These are phyloP conservation scores for Phyllotreta striolata DNA, from an alignment of 2,888 invertebrate species.

Conservation along the genomic window DNA sequence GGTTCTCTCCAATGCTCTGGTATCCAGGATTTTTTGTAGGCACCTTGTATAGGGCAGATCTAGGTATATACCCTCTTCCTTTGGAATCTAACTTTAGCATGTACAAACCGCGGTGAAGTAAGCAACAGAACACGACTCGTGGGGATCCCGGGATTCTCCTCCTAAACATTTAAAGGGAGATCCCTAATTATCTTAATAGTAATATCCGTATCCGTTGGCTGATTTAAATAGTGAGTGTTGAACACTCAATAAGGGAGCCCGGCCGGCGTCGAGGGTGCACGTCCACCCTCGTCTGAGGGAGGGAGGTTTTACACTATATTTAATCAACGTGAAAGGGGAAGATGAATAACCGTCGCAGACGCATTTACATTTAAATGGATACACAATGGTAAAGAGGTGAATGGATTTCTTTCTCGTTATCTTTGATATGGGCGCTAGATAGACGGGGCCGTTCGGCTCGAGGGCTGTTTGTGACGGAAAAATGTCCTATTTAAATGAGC, in stretches of 20 bases:
- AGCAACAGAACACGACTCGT: conserved; percentile 32
- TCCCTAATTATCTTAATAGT: conserved; percentile 57
- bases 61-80: no score
- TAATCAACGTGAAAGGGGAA: conserved; percentile 53
- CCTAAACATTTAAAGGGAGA: conserved; percentile 46
- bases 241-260: conserved; percentile 47
- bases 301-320: conserved; percentile 55
- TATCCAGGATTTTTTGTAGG: no score
- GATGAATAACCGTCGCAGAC: conserved; percentile 52
- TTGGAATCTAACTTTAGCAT: no score
- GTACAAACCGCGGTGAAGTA: conserved; percentile 32
- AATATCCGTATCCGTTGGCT: conserved; percentile 59
- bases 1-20: no score
- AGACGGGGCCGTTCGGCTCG: conserved; percentile 10
- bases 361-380: conserved; percentile 60
- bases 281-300: conserved; percentile 43
- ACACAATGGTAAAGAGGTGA: conserved; percentile 56
- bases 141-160: conserved; percentile 41
- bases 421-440: conserved; percentile 34
- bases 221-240: conserved; percentile 54
- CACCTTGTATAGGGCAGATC: no score
- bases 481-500: no score
- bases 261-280: conserved; percentile 42
- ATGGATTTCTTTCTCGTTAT: conserved; percentile 51
- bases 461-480: not conserved